A percentile compares a stretch with the other conserved stretches of the same genome.
Conservation (phyloP, 1,140 invertebrate genomes). For the Spodoptera litura region DNA sequence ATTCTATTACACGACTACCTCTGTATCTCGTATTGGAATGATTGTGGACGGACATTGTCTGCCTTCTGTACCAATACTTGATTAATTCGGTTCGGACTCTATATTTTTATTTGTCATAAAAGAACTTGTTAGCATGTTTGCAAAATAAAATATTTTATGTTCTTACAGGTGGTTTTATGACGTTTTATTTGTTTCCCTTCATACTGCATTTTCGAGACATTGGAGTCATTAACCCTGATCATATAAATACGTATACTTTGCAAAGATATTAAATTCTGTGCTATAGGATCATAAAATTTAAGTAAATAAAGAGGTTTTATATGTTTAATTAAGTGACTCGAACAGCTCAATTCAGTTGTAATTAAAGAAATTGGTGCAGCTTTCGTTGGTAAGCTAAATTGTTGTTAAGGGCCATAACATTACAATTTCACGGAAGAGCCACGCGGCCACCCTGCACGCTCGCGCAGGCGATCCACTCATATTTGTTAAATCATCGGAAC, state of each 20-base stretch:
- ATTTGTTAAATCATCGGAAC: constrained; percentile 84
- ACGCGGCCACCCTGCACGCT: constrained; percentile 75
- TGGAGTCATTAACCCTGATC: constrained; percentile 67
- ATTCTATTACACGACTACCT: constrained; percentile 4
- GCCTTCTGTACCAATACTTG: neutral
- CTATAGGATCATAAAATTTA: constrained; percentile 62
- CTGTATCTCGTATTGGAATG: neutral
- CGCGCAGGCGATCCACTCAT: constrained; percentile 72
- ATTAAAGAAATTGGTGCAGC: constrained; percentile 75
- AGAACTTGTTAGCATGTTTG: constrained; percentile 42
- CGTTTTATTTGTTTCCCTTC: constrained; percentile 36
- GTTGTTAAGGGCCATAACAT: constrained; percentile 75
- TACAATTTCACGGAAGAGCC: constrained; percentile 80
- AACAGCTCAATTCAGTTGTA: constrained; percentile 70
- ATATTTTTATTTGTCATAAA: constrained; percentile 28
- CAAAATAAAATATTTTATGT: constrained; percentile 50
- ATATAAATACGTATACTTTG: constrained; percentile 55
- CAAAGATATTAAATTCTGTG: constrained; percentile 51
- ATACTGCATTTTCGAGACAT: constrained; percentile 53
- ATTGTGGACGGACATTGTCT: neutral
- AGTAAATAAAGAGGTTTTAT: constrained; percentile 67
- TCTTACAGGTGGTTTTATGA: neutral
- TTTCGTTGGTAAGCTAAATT: constrained; percentile 72
- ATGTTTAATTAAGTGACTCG: constrained; percentile 67
- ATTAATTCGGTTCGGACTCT: neutral